phyloP scores from a whole-genome alignment of 2,888 invertebrate species.

The Troilus luridus region DNA sequence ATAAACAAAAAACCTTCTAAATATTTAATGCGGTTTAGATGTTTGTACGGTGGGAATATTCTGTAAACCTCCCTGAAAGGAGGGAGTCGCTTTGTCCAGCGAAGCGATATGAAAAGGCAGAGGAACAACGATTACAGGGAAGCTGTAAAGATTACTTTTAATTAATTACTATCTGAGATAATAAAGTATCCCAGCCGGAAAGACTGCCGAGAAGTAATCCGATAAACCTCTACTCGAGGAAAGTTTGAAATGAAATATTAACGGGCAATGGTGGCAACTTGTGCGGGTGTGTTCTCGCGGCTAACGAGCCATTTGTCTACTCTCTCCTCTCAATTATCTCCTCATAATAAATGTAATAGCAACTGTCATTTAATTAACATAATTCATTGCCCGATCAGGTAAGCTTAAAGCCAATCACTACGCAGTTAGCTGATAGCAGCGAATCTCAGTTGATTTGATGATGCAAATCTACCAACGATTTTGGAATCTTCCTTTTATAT shows the following conservation, averaged over 20 bases:
- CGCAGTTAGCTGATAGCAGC: neutral
- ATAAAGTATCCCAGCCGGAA: constrained; percentile 50
- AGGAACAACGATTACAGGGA: constrained; percentile 22
- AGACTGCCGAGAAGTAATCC: constrained; percentile 43
- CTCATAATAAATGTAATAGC: constrained; percentile 27
- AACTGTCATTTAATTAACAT: constrained; percentile 45
- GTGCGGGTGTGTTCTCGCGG: constrained; percentile 6
- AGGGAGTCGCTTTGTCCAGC: neutral
- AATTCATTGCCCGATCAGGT: neutral
- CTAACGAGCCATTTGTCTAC: constrained; percentile 26
- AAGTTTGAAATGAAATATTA: constrained; percentile 46
- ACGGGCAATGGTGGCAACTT: constrained; percentile 14
- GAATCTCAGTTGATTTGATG: neutral
- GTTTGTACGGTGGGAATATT: neutral
- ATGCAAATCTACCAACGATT: neutral
- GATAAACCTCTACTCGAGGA: constrained; percentile 13
- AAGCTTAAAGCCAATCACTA: neutral
- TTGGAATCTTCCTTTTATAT: no score
- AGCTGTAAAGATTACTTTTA: constrained; percentile 47
- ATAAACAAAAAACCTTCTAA: no score
- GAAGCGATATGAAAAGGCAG: constrained; percentile 20
- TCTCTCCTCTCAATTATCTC: neutral
- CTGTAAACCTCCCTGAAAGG: neutral
- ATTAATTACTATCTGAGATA: constrained; percentile 50
- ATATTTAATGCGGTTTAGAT: neutral